These are phyloP conservation scores for Leptura quadrifasciata DNA, from an alignment of 2,888 invertebrate genomes.

Conservation along the genomic window DNA sequence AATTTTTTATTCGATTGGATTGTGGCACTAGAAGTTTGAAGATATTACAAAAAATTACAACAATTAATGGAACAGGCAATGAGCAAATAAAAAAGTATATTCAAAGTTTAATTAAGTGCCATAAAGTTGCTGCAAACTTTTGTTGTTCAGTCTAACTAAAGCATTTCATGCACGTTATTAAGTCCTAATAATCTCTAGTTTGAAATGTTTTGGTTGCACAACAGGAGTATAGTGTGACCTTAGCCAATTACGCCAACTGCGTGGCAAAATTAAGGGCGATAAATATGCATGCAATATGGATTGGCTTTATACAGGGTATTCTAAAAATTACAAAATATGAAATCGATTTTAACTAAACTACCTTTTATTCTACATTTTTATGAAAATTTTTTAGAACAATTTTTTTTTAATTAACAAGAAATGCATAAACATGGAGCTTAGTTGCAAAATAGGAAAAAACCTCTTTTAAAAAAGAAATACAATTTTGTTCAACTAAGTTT, in stretches of 20 bases:
- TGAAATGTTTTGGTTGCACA: not conserved
- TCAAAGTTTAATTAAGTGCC: slow-evolving; percentile 5
- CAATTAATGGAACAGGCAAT: not conserved
- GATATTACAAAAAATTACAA: too few species aligned
- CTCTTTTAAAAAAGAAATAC: too few species aligned
- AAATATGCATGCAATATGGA: not conserved
- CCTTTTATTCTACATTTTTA: too few species aligned
- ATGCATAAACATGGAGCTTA: too few species aligned
- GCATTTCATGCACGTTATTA: not conserved
- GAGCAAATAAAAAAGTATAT: not conserved
- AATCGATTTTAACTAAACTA: too few species aligned
- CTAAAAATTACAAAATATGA: too few species aligned
- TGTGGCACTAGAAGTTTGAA: too few species aligned
- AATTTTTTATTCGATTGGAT: too few species aligned
- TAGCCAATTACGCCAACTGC: not conserved
- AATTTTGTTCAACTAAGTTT: too few species aligned
- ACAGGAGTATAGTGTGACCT: not conserved
- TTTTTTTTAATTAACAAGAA: too few species aligned
- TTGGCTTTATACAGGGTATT: not conserved
- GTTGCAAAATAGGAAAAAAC: too few species aligned
- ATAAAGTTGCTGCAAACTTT: not conserved
- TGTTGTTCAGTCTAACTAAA: not conserved
- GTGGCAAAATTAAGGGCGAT: not conserved
- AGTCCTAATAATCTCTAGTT: not conserved
- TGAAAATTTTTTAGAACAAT: too few species aligned